Evolutionary conservation across 2,888 invertebrate genomes (phyloP), one percentile per base, ranked within the genome.

Genomic region (Dynastes maya): DNA sequence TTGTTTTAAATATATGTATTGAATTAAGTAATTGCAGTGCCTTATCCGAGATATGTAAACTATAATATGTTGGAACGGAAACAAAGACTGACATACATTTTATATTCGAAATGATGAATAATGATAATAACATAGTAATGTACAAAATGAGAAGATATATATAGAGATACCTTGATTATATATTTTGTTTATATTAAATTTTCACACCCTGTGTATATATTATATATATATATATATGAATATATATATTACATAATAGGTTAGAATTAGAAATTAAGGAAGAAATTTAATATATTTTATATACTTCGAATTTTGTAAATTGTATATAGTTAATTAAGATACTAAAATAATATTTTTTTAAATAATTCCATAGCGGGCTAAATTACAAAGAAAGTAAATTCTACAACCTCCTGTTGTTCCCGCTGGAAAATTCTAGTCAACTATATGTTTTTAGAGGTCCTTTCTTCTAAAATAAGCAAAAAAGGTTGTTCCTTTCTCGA

Each of bases 281-380:
- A 83, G 81, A 82, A 80, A 82, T 76, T 79, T 82, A 81, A 81
- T 82, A 83, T 82, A 81, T 82, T 81, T 79, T 80, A 37, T 5
- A 37, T 37, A 79, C 82, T 83, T 83, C 82, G 82, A 80, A 80
- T 78, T 80, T 64, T 77, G 79, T 80, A 75, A 68, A 61, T 76
- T 77, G 77, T 76, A 80, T 67, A 77, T 76, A 74, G 13, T 29
- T 29, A 37, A 37, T 37, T 37, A 37, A 37, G 32, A 37, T 37
- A 37, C n/a, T 55, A 37, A 61, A 61, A 13, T 61, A 61, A 16
- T 22, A 13, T 63, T 63, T 63, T 63, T 58, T 22, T 1, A 8
- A 63, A 32, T n/a, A 8, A 63, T 3, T 11, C 29, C 32, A n/a
- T 27, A 27, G 32, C 29, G 61, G 29, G 63, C 32, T 29, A 63